Evolutionary conservation across 2,113 vertebrate species (phyloP).

Genomic region (Spea multiplicata): DNA sequence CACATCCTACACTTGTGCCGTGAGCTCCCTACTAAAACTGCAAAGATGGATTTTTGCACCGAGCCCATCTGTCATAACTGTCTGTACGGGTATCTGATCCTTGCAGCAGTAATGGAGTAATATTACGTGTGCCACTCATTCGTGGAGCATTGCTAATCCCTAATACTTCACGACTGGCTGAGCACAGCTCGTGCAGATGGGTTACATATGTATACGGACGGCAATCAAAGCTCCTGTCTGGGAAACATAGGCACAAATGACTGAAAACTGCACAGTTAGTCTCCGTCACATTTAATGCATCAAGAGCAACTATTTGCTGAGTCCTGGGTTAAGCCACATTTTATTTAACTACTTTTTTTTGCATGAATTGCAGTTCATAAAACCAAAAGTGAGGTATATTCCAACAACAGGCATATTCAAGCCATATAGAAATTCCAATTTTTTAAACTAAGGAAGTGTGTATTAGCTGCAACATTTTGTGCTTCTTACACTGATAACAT

Average conservation of each 20-base stretch:
- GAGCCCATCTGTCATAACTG: not conserved
- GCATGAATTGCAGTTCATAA: too few relatives aligned
- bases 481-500: too few relatives aligned
- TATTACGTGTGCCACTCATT: not conserved
- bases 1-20: too few relatives aligned
- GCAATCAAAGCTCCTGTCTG: not conserved
- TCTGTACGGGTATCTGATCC: not conserved
- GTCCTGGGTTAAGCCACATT: too few relatives aligned
- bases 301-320: too few relatives aligned
- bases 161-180: not conserved
- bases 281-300: constrained; percentile 4
- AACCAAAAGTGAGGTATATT: too few relatives aligned
- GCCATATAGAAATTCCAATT: too few relatives aligned
- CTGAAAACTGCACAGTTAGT: constrained; percentile 12
- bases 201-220: constrained; percentile 13
- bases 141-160: not conserved
- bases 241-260: constrained; percentile 3
- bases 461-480: too few relatives aligned
- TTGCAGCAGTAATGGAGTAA: not conserved
- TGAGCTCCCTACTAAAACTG: not conserved
- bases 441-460: too few relatives aligned
- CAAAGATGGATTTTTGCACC: not conserved
- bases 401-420: too few relatives aligned
- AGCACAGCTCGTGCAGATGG: not conserved
- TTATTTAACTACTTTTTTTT: too few relatives aligned